Base-by-base conservation (phyloP, 2,113 vertebrate genomes). In the Rousettus leschenaultii region DNA sequence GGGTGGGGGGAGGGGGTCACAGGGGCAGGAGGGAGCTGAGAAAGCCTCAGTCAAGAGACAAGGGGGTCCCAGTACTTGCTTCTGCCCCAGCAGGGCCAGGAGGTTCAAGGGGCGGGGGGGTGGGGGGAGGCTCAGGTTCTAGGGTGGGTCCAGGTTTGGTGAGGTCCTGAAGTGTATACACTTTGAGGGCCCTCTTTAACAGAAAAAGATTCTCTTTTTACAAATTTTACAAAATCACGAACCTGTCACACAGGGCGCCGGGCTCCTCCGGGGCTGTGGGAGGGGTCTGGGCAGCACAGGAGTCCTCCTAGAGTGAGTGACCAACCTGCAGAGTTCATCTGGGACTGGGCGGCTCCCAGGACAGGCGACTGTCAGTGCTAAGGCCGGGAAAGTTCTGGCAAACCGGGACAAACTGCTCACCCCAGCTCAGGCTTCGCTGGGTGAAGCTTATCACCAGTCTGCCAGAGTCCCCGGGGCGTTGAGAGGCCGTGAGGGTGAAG, bases 401-500 rank as follows among this genome's bases (percentile, higher is more conserved):
- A 80, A 80, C 71, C 24, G 9, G 45, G 74, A 19, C 6, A 18
- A 51, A 74, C 0, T 2, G 1, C 59, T 57, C 70, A 33, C 74
- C 78, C 12, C 0, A 6, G 21, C 35, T 45, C 55, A 24, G 95
- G 38, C 30, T 55, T 59, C 24, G n/a, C 22, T 43, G 3, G 57
- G 35, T 16, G 4, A 80, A 82, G 61, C 68, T 70, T 40, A 5
- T 3, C 0, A 12, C 66, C 68, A 18, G 7, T 66, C 61, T 14
- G 13, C 55, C 55, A 57, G 71, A 30, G n/a, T 38, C 45, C 11
- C 5, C 1, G 0, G 28, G 0, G 48, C 13, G 8, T 15, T 2
- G 1, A 35, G 59, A 59, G n/a, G n/a, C 11, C 1, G 0, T 2
- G 1, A 21, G 28, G 43, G 82, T 9, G 1, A 35, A 45, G 40